These are phyloP conservation scores for Sycobia sp. DNA, from an alignment of 1,140 invertebrate genomes.

Conservation along the genomic window DNA sequence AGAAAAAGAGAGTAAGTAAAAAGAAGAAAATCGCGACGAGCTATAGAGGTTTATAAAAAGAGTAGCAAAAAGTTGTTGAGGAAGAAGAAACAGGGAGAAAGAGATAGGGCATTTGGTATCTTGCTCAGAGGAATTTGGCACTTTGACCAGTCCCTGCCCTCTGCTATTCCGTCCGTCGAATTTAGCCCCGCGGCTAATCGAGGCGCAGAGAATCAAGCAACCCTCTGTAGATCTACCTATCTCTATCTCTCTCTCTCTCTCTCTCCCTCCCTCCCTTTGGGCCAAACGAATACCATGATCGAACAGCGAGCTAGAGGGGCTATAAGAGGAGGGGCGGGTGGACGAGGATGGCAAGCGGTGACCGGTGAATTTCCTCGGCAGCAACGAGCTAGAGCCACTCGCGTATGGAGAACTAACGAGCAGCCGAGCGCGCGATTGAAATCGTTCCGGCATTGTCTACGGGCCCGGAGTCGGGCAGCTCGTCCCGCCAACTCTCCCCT, in stretches of 20 bases:
- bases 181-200: neutral
- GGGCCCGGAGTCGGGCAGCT: slow-evolving; percentile 4
- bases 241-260: too few species aligned
- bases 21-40: too few species aligned
- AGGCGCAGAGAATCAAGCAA: too few species aligned
- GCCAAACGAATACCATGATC: slow-evolving; percentile 6
- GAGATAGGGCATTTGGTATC: neutral
- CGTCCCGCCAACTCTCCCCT: neutral
- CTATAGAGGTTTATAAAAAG: too few species aligned
- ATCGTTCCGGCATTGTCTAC: slow-evolving; percentile 20
- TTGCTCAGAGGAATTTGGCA: slow-evolving; percentile 28
- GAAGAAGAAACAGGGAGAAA: neutral
- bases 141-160: slow-evolving; percentile 16
- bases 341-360: neutral
- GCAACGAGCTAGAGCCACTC: too few species aligned
- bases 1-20: too few species aligned
- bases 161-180: neutral
- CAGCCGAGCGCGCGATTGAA: slow-evolving; percentile 19
- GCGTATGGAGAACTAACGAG: slow-evolving; percentile 12
- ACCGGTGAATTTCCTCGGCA: neutral
- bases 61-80: too few species aligned
- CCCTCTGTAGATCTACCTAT: too few species aligned
- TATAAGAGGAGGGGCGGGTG: too few species aligned
- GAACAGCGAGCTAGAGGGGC: neutral
- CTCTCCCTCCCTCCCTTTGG: neutral